phyloP scores from a whole-genome alignment of 2,888 invertebrate species.

The Protodeltote pygarga region DNA sequence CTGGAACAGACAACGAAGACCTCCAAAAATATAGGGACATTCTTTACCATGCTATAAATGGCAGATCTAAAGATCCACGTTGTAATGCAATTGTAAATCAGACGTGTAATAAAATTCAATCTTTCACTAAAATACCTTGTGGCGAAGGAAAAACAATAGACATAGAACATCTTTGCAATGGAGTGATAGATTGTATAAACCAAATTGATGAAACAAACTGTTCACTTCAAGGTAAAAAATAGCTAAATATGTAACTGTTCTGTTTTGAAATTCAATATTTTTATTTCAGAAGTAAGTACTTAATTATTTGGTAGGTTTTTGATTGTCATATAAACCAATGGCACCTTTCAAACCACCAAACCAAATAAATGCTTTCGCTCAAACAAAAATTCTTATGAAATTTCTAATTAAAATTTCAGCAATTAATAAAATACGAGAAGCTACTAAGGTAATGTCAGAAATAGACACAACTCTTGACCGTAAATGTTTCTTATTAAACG shows the following conservation, averaged over 20 bases:
- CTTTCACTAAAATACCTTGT: slow-evolving; percentile 63
- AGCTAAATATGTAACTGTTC: no score
- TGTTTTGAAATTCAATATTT: no score
- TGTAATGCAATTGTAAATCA: slow-evolving; percentile 50
- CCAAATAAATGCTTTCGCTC: no score
- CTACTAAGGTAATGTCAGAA: slow-evolving; percentile 53
- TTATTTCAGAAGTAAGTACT: no score
- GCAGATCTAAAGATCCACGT: slow-evolving; percentile 15
- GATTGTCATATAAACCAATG: no score
- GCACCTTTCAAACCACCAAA: no score
- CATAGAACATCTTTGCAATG: slow-evolving; percentile 68
- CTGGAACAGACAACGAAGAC: slow-evolving; percentile 24
- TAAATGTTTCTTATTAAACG: slow-evolving; percentile 52
- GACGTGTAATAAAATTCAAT: slow-evolving; percentile 59
- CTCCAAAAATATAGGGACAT: slow-evolving; percentile 27
- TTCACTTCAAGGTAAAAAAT: slow-evolving; percentile 58
- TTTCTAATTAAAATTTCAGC: slow-evolving; percentile 57
- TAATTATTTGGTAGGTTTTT: no score
- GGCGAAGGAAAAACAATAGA: slow-evolving; percentile 51
- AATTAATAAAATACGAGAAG: slow-evolving; percentile 53
- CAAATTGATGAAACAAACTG: slow-evolving; percentile 70
- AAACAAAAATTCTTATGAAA: no score
- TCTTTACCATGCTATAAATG: slow-evolving; percentile 27
- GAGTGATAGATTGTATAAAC: slow-evolving; percentile 62
- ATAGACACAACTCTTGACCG: slow-evolving; percentile 53